phyloP scores from a whole-genome alignment of 1,140 invertebrate genomes.

The Trigoniulus corallinus region DNA sequence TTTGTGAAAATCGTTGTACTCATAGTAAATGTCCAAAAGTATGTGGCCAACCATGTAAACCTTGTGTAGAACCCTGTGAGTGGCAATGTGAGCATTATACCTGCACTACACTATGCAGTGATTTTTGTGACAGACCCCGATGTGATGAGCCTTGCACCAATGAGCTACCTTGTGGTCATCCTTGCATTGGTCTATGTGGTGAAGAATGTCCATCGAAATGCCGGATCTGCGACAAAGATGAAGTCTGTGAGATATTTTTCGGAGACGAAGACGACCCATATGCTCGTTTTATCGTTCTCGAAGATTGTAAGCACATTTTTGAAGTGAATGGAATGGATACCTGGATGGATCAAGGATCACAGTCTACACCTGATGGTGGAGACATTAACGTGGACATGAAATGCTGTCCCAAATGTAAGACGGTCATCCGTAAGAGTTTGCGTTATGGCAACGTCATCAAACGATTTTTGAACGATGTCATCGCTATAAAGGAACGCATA shows the following conservation, averaged over 20 bases:
- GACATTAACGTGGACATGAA: conserved; percentile 32
- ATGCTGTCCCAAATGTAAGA: conserved; percentile 43
- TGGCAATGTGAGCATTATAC: conserved; percentile 33
- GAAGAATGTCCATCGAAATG: conserved; percentile 37
- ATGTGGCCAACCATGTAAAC: conserved; percentile 40
- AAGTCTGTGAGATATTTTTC: conserved; percentile 36
- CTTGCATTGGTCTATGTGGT: conserved; percentile 46
- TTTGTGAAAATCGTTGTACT: conserved; percentile 37
- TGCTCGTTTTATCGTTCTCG: conserved; percentile 36
- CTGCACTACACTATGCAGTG: conserved; percentile 37
- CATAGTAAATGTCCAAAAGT: conserved; percentile 31
- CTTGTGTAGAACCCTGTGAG: conserved; percentile 28
- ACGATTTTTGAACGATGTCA: conserved; percentile 32
- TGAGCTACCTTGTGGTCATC: conserved; percentile 35
- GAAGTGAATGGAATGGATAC: conserved; percentile 26
- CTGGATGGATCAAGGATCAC: conserved; percentile 23
- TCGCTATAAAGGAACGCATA: conserved; percentile 31
- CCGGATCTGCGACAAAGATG: conserved; percentile 28
- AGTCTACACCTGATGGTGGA: conserved; percentile 15
- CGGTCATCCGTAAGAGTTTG: conserved; percentile 37
- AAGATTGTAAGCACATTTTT: conserved; percentile 44
- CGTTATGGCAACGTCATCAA: conserved; percentile 42
- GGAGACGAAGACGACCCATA: conserved; percentile 25
- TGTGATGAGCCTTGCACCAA: conserved; percentile 34
- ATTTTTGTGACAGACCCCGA: conserved; percentile 30